A percentile compares a stretch with the other conserved stretches of the same genome.
Evolutionary conservation across 2,888 invertebrate species (phyloP).

Genomic region (Ecdyonurus torrentis): DNA sequence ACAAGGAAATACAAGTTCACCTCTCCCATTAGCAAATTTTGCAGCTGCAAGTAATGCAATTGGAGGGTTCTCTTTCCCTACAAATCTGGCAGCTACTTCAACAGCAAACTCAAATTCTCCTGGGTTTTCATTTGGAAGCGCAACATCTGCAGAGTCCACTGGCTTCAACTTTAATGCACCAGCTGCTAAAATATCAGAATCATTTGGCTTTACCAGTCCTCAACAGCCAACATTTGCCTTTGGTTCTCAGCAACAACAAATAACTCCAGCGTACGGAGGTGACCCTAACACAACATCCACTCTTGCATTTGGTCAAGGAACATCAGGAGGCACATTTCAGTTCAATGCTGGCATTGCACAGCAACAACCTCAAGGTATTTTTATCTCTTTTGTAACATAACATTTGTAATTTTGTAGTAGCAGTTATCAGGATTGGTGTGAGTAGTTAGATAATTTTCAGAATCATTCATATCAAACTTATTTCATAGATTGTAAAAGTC

Average conservation of each 20-base stretch:
- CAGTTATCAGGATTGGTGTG: too few species aligned
- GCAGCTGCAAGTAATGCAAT: neutral
- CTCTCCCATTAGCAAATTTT: neutral
- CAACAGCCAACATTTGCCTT: neutral
- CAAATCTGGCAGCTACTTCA: neutral
- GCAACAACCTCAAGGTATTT: too few species aligned
- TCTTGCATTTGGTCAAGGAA: too few species aligned
- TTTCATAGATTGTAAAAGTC: too few species aligned
- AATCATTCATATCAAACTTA: too few species aligned
- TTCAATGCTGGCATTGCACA: too few species aligned
- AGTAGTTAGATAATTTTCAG: too few species aligned
- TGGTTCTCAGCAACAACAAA: neutral
- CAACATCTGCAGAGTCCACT: neutral
- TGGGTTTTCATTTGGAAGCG: neutral
- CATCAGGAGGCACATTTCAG: neutral
- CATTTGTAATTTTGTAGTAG: too few species aligned
- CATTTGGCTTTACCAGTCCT: neutral
- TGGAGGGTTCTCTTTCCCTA: neutral
- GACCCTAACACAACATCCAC: too few species aligned
- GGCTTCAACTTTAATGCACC: neutral
- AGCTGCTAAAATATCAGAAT: neutral
- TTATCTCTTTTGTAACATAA: too few species aligned
- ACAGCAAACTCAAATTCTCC: neutral
- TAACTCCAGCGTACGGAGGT: too few species aligned
- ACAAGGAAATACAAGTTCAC: too few species aligned